Evolutionary conservation across 1,140 invertebrate species (phyloP), one percentile per base, ranked within the genome.

Genomic region (Thaumatotibia leucotreta): DNA sequence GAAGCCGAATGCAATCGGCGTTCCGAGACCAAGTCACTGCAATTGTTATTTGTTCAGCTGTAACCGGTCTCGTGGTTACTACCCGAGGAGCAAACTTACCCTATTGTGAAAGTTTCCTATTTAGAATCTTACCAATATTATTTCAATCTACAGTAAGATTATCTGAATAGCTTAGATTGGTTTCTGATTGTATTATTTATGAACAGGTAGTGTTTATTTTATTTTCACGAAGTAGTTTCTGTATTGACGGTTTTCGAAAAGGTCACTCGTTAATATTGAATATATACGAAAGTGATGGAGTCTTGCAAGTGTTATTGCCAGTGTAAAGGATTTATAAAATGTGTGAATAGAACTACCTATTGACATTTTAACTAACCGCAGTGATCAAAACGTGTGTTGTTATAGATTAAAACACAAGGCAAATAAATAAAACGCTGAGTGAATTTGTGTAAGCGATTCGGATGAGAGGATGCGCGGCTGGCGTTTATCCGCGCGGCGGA

Each of bases 391-490:
- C 31, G 29, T 64, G 61, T 52, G 65, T 68, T 74, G 64, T 68
- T 62, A 66, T 64, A 68, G 73, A 77, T 69, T 45, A 20, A 45
- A 45, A 70, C 66, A 54, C 73, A 64, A 29, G 64, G 69, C 70
- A 20, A 65, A 73, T 32, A 61, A 35, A 62, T 24, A 70, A 71
- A 75, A 68, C 64, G 68, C 45, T 54, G 67, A 72, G 73, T 75
- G 69, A 71, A 71, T 64, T 76, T 65, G 69, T 52, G 61, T 49
- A 66, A 58, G 68, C 75, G 73, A 72, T 76, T 78, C 84, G 83
- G 74, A 87, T 87, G 84, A 79, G 82, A 88, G 79, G 80, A 89
- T 88, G 86, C 77, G 79, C 79, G 82, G 73, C 68, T 76, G 81
- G 76, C 70, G 76, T 72, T 70, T 69, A 65, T 78, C 73, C 69